These are phyloP conservation scores for Crossaster papposus DNA, from an alignment of 53 echinoderm and acorn worm genomes.

Conservation along the genomic window DNA sequence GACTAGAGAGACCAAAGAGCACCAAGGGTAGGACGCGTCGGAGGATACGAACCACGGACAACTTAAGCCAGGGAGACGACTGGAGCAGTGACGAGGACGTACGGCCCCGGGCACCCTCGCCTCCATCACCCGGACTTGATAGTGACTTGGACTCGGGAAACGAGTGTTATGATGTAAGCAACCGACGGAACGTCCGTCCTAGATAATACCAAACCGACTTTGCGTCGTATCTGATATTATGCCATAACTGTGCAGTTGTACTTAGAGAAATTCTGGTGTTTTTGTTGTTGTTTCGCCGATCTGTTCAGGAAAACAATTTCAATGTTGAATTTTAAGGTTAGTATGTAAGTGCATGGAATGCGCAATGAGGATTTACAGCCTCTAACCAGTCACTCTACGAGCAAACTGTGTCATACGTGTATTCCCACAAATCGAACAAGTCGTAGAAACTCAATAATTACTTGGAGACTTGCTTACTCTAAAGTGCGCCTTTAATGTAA, in stretches of 20 bases:
- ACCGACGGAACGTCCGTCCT: conserved; percentile 22
- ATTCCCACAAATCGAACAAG: not conserved
- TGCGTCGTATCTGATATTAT: not conserved
- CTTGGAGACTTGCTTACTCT: not conserved
- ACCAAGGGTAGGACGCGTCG: conserved; percentile 48
- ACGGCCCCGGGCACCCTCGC: conserved; percentile 77
- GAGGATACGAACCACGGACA: not conserved
- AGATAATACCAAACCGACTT: conserved; percentile 3
- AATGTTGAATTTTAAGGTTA: not conserved
- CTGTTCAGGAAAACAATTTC: not conserved
- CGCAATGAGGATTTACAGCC: not conserved
- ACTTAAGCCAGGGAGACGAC: conserved; percentile 47
- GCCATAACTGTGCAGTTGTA: not conserved
- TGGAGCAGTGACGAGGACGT: conserved; percentile 54
- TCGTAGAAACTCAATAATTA: not conserved
- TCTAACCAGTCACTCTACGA: not conserved
- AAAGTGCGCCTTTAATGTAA: not conserved
- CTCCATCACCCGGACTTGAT: conserved; percentile 71
- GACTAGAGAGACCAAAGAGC: conserved; percentile 46
- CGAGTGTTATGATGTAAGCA: conserved; percentile 16
- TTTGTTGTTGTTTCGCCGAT: no score
- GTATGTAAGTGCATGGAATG: not conserved
- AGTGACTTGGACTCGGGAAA: conserved; percentile 59
- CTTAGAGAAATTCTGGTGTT: no score
- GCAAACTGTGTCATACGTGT: not conserved